Conservation (phyloP, 2,888 invertebrate genomes). For the Leucania comma region DNA sequence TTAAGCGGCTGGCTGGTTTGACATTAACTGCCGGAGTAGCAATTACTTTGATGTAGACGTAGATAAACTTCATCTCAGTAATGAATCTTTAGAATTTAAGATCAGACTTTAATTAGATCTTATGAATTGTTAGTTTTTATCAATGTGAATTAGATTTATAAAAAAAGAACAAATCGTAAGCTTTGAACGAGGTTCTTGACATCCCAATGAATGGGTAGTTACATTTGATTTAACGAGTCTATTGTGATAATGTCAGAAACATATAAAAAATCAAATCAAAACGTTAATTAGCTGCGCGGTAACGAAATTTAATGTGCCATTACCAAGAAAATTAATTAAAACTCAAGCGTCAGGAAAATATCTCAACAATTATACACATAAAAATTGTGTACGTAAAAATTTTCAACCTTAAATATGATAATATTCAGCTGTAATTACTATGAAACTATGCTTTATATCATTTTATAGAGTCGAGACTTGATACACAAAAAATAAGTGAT, state of each 20-base stretch:
- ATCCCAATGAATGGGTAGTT: conserved; percentile 57
- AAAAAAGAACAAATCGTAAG: conserved; percentile 38
- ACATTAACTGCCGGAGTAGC: conserved; percentile 45
- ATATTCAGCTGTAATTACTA: conserved; percentile 59
- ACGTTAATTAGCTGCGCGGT: conserved; percentile 60
- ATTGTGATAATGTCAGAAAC: conserved; percentile 53
- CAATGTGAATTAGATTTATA: conserved; percentile 47
- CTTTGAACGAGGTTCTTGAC: conserved; percentile 57
- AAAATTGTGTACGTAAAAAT: conserved; percentile 51
- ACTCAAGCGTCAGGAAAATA: conserved; percentile 56
- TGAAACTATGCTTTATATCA: conserved; percentile 56
- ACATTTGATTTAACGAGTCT: conserved; percentile 53
- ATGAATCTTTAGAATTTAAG: conserved; percentile 50
- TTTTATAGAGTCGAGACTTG: conserved; percentile 53
- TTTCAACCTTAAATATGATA: conserved; percentile 59
- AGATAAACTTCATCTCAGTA: conserved; percentile 47
- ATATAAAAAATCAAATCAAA: conserved; percentile 53
- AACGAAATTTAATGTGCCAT: conserved; percentile 67
- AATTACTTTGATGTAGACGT: conserved; percentile 54
- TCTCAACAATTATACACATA: conserved; percentile 59
- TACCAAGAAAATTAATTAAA: conserved; percentile 55
- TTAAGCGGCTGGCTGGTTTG: conserved; percentile 47
- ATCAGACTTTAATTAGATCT: conserved; percentile 42
- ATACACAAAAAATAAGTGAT: conserved; percentile 63
- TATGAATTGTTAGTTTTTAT: conserved; percentile 55